Evolutionary conservation across 2,888 invertebrate species (phyloP), one percentile per base, ranked within the genome.

Genomic region (Cetonia aurata): DNA sequence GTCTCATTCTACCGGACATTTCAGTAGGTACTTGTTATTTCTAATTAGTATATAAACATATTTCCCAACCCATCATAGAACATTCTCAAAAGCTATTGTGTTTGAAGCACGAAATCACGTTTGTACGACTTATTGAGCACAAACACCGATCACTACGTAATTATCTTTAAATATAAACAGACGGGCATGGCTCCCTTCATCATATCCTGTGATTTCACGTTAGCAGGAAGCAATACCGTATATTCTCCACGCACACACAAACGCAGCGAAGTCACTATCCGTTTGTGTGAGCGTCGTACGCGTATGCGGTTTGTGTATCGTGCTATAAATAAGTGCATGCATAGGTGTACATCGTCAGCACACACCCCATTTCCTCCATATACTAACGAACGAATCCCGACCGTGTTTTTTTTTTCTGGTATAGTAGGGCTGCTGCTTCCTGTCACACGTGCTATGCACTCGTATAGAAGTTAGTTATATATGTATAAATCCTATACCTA

Each of bases 371-470:
- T 67, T 67, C 67, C 67, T 67, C 56, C 42, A 42, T 57, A 57
- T 41, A 57, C 57, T 41, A 42, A n/a, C 17, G 59, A 33, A 44
- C 59, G 25, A 60, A 60, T 60, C 59, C 42, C 44, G 1, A 17
- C 41, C 15, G 33, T 59, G 15, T 59, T 37, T 9, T 37, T 37
- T 37, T 37, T 37, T 37, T 37, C 9, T 37, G 9, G 8, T 6
- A 10, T 37, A 10, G 67, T 57, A 55, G 57, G 67, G 57, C 56
- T 67, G 67, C 67, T 67, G 57, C 37, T 67, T 67, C 67, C 67
- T 67, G 67, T 67, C 67, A 56, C 67, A 67, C 67, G 67, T 56
- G 57, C 67, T 37, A 48, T 42, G 44, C 56, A 67, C 50, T 65
- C 50, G 37, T 37, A n/a, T n/a, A 37, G 37, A 37, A 37, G 37